phyloP scores from a whole-genome alignment of 2,888 invertebrate species.

The Neria commutata region DNA sequence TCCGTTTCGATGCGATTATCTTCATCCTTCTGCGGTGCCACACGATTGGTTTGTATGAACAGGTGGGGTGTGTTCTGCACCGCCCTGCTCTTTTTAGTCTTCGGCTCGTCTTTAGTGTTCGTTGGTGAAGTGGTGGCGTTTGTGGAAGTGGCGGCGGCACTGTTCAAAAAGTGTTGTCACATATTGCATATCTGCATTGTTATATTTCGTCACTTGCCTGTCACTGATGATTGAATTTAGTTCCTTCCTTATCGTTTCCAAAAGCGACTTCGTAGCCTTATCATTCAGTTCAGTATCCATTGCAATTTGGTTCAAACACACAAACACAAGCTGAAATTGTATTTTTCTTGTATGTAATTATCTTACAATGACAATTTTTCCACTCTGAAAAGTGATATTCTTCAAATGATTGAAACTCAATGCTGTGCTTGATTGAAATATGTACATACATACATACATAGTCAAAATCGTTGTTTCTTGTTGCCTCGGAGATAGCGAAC shows the following conservation, averaged over 20 bases:
- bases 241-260: conserved; percentile 45
- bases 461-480: too few relatives aligned
- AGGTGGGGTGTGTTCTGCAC: background rate
- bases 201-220: conserved; percentile 31
- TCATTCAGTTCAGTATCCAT: conserved; percentile 32
- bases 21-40: background rate
- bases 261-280: conserved; percentile 35
- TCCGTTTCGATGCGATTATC: conserved; percentile 3
- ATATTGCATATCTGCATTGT: background rate
- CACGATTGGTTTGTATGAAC: background rate
- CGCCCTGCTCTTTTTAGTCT: background rate
- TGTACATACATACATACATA: too few relatives aligned
- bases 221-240: conserved; percentile 44
- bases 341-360: too few relatives aligned
- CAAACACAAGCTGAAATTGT: conserved; percentile 12
- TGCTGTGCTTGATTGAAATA: too few relatives aligned
- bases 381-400: too few relatives aligned
- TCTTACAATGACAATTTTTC: too few relatives aligned
- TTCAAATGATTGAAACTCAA: too few relatives aligned
- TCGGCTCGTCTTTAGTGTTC: background rate
- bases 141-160: too few relatives aligned
- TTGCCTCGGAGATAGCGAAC: too few relatives aligned
- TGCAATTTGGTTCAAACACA: conserved; percentile 22
- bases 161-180: too few relatives aligned
- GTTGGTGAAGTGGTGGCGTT: too few relatives aligned